Conservation (phyloP, 2,113 vertebrate species). For the Scalopus aquaticus region DNA sequence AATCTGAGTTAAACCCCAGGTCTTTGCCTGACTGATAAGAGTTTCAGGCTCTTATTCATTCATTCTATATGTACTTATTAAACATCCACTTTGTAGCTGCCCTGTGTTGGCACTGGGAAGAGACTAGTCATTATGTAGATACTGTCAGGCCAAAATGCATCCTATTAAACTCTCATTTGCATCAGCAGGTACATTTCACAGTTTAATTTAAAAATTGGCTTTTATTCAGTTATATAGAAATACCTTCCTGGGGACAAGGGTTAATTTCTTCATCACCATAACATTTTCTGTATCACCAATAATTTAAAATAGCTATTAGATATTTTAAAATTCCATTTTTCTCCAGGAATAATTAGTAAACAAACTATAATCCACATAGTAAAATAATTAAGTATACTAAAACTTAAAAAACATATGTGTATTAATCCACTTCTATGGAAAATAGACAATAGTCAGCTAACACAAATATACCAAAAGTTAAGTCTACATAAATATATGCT, state of each 20-base stretch:
- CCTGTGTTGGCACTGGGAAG: too few relatives aligned
- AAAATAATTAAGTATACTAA: not conserved
- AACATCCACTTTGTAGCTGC: not conserved
- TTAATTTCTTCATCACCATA: not conserved
- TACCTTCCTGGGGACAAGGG: not conserved
- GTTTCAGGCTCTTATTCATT: not conserved
- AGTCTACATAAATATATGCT: not conserved
- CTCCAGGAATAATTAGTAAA: not conserved
- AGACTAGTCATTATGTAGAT: not conserved
- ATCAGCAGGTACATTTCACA: not conserved
- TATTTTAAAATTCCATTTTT: not conserved
- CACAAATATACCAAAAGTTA: not conserved
- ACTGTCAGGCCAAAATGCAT: not conserved
- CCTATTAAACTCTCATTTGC: not conserved
- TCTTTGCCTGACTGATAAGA: not conserved
- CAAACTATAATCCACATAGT: not conserved
- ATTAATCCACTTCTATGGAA: not conserved
- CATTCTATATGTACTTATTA: not conserved
- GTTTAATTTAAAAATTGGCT: not conserved
- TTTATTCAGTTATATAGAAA: not conserved
- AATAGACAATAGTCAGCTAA: not conserved
- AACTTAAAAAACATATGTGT: not conserved
- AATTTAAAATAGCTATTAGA: not conserved
- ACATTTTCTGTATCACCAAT: not conserved
- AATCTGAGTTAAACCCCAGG: not conserved